Evolutionary conservation across 2,113 vertebrate genomes (phyloP).

Genomic region (Petaurus breviceps): DNA sequence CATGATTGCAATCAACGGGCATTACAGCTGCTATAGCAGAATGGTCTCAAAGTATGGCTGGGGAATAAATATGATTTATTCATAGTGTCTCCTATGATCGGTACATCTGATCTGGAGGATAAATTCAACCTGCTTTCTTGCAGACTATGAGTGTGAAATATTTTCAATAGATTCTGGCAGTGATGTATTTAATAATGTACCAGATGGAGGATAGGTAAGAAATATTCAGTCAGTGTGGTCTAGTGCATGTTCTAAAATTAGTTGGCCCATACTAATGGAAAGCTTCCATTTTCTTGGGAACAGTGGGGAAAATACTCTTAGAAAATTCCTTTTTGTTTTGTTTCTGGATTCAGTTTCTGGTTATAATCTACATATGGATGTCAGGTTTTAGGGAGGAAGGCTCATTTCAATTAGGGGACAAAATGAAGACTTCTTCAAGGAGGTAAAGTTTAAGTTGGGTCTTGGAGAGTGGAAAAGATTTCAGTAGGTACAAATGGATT

Average conservation of each 20-base stretch:
- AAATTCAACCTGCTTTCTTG: conserved; percentile 62
- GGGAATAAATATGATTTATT: conserved; percentile 70
- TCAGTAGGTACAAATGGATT: background rate
- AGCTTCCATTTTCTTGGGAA: background rate
- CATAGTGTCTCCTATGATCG: background rate
- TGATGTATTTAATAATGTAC: conserved; percentile 54
- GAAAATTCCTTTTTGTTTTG: background rate
- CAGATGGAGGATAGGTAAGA: background rate
- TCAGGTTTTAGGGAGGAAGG: background rate
- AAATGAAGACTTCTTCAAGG: background rate
- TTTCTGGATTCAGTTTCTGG: background rate
- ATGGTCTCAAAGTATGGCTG: conserved; percentile 29
- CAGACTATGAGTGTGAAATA: conserved; percentile 54
- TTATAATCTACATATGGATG: background rate
- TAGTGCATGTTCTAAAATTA: background rate
- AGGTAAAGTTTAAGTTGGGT: background rate
- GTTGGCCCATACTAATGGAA: background rate
- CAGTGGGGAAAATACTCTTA: background rate
- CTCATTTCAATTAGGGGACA: background rate
- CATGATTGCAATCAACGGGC: conserved; percentile 22
- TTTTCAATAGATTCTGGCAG: conserved; percentile 1
- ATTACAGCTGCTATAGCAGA: background rate
- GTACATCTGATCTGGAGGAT: conserved; percentile 44
- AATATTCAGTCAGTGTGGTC: conserved; percentile 4
- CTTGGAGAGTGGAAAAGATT: background rate